Evolutionary conservation across 2,113 vertebrate genomes (phyloP).

Genomic region (Sphaerodactylus townsendi): DNA sequence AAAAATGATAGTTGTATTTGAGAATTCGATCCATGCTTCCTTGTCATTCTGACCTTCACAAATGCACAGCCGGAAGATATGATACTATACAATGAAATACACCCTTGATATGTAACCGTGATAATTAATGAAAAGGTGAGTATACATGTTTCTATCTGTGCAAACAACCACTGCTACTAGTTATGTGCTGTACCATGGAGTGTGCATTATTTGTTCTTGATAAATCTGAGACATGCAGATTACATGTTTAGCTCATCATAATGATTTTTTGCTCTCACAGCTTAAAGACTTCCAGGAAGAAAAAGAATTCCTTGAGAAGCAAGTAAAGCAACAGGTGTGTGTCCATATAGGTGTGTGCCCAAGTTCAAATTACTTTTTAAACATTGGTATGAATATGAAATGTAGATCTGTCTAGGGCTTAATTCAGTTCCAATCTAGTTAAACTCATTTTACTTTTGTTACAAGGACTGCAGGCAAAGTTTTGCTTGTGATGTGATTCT

Average conservation of each 20-base stretch:
- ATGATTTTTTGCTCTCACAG: conserved; percentile 25
- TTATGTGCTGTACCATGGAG: background rate
- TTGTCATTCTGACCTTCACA: background rate
- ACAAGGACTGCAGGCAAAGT: too few relatives aligned
- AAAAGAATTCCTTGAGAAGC: conserved; percentile 54
- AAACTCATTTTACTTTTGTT: background rate
- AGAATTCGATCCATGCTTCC: background rate
- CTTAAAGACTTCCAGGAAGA: conserved; percentile 55
- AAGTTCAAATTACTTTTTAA: background rate
- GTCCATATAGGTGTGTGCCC: too few relatives aligned
- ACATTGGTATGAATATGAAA: background rate
- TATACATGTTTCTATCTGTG: background rate
- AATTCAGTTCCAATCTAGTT: background rate
- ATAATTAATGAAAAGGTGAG: background rate
- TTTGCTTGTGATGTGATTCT: background rate
- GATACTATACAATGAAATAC: background rate
- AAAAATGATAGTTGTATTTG: background rate
- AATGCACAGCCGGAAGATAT: background rate
- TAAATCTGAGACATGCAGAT: background rate
- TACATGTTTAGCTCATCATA: background rate
- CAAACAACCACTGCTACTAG: background rate
- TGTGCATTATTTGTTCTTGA: too few relatives aligned
- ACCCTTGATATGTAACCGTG: background rate
- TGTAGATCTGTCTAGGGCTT: background rate
- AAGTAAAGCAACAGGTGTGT: conserved; percentile 56